Evolutionary conservation across 92 coral and sea anemone genomes (phyloP).

Genomic region (Parazoanthus atlanticus): DNA sequence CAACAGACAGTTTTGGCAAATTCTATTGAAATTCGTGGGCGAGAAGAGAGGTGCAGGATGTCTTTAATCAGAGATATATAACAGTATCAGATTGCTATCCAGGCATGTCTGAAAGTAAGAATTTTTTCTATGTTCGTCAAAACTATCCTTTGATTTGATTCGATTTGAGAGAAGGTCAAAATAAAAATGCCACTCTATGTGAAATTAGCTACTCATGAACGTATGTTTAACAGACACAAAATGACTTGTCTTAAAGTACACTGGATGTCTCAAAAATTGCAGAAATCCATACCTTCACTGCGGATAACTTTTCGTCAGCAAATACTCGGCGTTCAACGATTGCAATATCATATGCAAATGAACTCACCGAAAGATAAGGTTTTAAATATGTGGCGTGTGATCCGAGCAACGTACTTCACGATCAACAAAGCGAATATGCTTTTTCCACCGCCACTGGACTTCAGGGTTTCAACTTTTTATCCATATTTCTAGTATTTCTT

Average conservation of each 20-base stretch:
- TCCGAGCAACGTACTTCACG: neutral
- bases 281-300: neutral
- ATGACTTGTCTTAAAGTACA: neutral
- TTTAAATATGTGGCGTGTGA: neutral
- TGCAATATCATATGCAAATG: neutral
- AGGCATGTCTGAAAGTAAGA: neutral
- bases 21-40: neutral
- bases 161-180: neutral
- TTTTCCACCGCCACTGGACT: neutral
- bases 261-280: neutral
- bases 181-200: no score
- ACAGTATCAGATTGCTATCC: neutral
- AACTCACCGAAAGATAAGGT: neutral
- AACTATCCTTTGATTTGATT: neutral
- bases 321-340: neutral
- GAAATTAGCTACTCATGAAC: neutral
- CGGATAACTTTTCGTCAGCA: neutral
- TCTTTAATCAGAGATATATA: neutral
- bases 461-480: no score
- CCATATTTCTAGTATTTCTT: neutral
- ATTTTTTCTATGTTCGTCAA: neutral
- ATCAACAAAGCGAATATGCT: neutral
- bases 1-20: neutral
- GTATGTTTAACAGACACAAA: neutral
- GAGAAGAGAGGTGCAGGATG: neutral